Base-by-base conservation (phyloP, 2,113 vertebrate species). In the Mobula birostris region DNA sequence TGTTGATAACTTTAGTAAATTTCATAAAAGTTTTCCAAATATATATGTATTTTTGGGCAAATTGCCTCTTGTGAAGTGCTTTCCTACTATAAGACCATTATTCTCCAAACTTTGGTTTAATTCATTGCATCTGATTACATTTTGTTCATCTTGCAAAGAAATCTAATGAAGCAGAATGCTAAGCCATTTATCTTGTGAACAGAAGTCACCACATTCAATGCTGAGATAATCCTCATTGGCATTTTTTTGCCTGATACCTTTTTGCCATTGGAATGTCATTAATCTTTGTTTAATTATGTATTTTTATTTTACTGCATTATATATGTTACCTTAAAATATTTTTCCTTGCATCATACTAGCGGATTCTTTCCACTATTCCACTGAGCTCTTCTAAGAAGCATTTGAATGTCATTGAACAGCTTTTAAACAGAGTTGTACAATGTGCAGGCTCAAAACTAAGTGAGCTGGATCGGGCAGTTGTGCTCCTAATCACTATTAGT, bases 371-470 rank as follows among this genome's bases (percentile, higher is more conserved):
- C 88, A 91, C 15, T 70, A 63, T 70, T 91, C 32, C 17, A 91
- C 17, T 70, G 66, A 91, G 7, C 88, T 91, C n/a, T 91, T 91
- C 88, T 68, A 36, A 91, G 70, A 93, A 93, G 40, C 91, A 14
- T 93, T 74, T 74, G 36, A 76, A 56, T 93, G 11, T 76, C 12
- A 8, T 74, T 93, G 36, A 56, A 56, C 91, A 93, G 68, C 70
- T 36, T 24, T 93, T 74, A 93, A 76, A 48, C 70, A 74, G 70
- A 76, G 48, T 93, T 93, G 2, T 76, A 14, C 72, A 93, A 93
- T 14, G 12, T 72, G 70, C 68, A 27, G 70, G 70, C 68, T 48
- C 24, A 5, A 27, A 56, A 74, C 68, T 70, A 76, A 74, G 0
- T 93, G 68, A 76, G 70, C 24, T 40, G 11, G 21, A 70, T 48